Conservation (phyloP, 2,888 invertebrate species). For the Nomada ferruginata region DNA sequence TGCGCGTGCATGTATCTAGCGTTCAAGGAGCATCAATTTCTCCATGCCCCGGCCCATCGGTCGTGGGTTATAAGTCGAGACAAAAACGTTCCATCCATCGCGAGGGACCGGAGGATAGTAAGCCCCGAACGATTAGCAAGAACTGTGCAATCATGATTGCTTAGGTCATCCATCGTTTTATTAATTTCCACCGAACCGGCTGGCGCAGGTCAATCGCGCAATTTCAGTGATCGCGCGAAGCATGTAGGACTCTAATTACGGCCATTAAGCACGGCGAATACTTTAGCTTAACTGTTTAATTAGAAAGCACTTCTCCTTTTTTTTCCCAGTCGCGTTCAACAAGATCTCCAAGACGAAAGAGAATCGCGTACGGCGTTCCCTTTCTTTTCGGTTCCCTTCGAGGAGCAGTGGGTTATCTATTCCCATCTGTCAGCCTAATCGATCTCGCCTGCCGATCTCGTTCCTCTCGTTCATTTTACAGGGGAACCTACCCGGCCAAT, state of each 20-base stretch:
- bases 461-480: slow-evolving; percentile 7
- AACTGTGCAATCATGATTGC: slow-evolving; percentile 45
- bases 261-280: slow-evolving; percentile 59
- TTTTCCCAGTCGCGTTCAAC: slow-evolving; percentile 23
- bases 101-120: not conserved
- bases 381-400: slow-evolving; percentile 26
- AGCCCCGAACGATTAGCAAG: slow-evolving; percentile 10
- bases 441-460: slow-evolving; percentile 5
- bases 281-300: slow-evolving; percentile 68
- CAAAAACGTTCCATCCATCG: not conserved
- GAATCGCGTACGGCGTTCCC: not conserved
- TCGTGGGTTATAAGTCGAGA: not conserved
- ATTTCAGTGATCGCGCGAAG: slow-evolving; percentile 61
- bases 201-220: slow-evolving; percentile 63
- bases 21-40: not conserved
- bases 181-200: slow-evolving; percentile 49
- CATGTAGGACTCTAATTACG: slow-evolving; percentile 61
- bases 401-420: slow-evolving; percentile 23
- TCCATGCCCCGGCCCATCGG: not conserved
- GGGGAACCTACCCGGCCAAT: not conserved
- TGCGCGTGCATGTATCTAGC: not conserved
- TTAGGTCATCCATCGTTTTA: slow-evolving; percentile 53
- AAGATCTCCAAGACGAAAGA: slow-evolving; percentile 19
- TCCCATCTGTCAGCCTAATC: slow-evolving; percentile 10
- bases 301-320: slow-evolving; percentile 59